These are phyloP conservation scores for Drosophila guanche DNA, from an alignment of 1,140 invertebrate genomes.

Conservation along the genomic window DNA sequence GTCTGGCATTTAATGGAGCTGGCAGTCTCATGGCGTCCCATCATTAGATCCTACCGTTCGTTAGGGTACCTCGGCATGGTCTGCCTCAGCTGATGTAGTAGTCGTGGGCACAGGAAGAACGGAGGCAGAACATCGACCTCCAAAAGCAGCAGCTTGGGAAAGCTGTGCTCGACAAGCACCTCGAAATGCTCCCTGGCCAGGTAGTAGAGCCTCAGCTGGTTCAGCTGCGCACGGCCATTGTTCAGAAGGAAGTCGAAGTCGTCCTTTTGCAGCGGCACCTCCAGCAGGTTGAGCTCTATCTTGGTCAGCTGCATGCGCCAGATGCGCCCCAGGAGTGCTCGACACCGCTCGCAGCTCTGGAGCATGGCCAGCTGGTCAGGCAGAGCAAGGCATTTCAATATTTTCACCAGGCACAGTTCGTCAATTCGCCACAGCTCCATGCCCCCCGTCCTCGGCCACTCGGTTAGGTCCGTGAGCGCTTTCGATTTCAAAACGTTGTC, in stretches of 20 bases:
- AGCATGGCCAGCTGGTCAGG: constrained; percentile 62
- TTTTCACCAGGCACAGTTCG: constrained; percentile 57
- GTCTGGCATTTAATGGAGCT: not conserved
- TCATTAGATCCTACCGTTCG: too few species aligned
- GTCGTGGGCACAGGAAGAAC: constrained; percentile 38
- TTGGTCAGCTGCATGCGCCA: constrained; percentile 49
- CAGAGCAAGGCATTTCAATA: constrained; percentile 42
- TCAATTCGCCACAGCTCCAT: constrained; percentile 56
- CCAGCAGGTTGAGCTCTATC: constrained; percentile 55
- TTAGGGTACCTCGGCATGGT: constrained; percentile 10
- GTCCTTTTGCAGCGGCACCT: constrained; percentile 25
- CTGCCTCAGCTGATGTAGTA: constrained; percentile 29
- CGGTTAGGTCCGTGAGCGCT: not conserved
- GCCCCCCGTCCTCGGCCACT: not conserved
- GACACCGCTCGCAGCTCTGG: constrained; percentile 42
- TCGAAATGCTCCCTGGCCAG: constrained; percentile 47
- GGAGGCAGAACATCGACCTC: constrained; percentile 62
- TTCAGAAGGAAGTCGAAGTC: constrained; percentile 48
- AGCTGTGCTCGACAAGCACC: constrained; percentile 29
- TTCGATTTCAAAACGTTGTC: constrained; percentile 19
- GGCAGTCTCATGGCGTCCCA: too few species aligned
- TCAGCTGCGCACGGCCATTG: constrained; percentile 9
- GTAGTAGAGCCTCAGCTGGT: constrained; percentile 31
- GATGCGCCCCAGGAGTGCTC: constrained; percentile 50
- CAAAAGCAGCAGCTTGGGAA: constrained; percentile 56